phyloP scores from a whole-genome alignment of 2,113 vertebrate genomes.

The Tamias sibiricus region DNA sequence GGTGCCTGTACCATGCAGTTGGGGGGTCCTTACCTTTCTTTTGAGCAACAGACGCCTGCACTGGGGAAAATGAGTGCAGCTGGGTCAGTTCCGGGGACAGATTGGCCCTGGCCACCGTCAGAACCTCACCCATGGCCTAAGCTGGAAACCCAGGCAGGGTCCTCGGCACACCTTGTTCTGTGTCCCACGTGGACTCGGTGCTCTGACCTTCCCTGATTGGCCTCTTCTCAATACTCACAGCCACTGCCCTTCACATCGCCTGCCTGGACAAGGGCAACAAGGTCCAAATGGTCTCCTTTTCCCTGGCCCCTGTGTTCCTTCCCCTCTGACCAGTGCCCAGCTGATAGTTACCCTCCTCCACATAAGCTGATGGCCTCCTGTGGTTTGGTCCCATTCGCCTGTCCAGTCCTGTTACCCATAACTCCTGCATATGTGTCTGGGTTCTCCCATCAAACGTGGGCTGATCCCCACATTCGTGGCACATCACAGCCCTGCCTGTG shows the following conservation, averaged over 20 bases:
- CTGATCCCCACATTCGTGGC: not conserved
- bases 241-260: not conserved
- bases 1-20: not conserved
- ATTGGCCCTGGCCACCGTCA: not conserved
- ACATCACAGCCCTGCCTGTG: not conserved
- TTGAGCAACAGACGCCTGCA: not conserved
- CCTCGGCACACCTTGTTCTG: not conserved
- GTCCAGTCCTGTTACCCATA: not conserved
- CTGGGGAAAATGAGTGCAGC: not conserved
- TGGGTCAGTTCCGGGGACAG: not conserved
- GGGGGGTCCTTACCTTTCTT: not conserved
- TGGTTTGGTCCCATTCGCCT: not conserved
- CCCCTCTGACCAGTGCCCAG: not conserved
- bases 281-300: not conserved
- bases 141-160: not conserved
- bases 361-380: fast-evolving
- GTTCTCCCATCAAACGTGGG: not conserved
- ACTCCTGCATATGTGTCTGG: fast-evolving
- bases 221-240: not conserved
- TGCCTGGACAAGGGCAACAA: not conserved
- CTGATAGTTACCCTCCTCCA: not conserved
- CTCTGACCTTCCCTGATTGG: not conserved
- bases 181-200: not conserved
- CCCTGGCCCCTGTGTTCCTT: not conserved
- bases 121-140: not conserved